Evolutionary conservation across 2,113 vertebrate genomes (phyloP).

Genomic region (Caranx ignobilis): DNA sequence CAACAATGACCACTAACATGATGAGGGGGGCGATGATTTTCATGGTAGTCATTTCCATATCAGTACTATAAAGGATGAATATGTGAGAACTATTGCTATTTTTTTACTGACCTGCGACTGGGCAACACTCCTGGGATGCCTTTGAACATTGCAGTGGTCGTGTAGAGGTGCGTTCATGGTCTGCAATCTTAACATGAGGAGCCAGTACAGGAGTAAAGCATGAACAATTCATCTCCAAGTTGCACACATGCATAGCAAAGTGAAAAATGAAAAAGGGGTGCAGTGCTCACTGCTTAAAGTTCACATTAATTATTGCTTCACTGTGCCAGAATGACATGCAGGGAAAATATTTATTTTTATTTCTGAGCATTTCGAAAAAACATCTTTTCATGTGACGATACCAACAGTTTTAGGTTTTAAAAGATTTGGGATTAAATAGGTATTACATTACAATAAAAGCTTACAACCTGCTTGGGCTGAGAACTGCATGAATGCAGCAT

Average conservation of each 20-base stretch:
- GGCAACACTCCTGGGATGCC: conserved; percentile 3
- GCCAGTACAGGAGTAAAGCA: not conserved
- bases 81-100: conserved; percentile 29
- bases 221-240: not conserved
- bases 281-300: not conserved
- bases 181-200: not conserved
- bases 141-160: conserved; percentile 25
- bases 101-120: conserved; percentile 15
- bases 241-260: not conserved
- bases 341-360: not conserved
- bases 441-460: conserved; percentile 20
- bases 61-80: conserved; percentile 6
- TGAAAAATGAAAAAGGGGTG: not conserved
- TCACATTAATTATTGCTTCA: conserved; percentile 3
- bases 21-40: conserved; percentile 32
- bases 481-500: conserved; percentile 14
- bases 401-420: not conserved
- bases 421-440: conserved; percentile 1
- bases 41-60: conserved; percentile 45
- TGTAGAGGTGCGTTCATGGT: conserved; percentile 6
- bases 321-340: not conserved
- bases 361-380: not conserved
- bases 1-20: conserved; percentile 19
- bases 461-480: not conserved
- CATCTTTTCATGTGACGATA: not conserved